These are phyloP conservation scores for Nyctibius bracteatus DNA, from an alignment of 2,113 vertebrate species.

Conservation along the genomic window DNA sequence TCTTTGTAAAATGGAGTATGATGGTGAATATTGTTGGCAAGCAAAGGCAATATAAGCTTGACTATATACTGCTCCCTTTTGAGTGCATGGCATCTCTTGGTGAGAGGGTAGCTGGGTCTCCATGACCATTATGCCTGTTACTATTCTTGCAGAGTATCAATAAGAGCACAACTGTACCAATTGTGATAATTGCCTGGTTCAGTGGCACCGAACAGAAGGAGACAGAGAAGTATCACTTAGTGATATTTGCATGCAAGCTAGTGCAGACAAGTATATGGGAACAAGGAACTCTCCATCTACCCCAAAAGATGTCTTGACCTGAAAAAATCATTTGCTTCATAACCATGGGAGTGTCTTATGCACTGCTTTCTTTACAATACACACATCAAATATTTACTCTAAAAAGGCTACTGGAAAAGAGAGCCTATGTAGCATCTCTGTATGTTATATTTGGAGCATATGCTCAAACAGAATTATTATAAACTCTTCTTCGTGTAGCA, in stretches of 20 bases:
- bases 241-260: not conserved
- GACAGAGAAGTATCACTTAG: not conserved
- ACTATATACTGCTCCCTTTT: not conserved
- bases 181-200: not conserved
- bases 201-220: not conserved
- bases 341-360: not conserved
- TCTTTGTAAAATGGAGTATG: not conserved
- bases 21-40: not conserved
- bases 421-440: not conserved
- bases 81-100: not conserved
- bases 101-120: not conserved
- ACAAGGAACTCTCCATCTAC: not conserved
- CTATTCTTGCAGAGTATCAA: not conserved
- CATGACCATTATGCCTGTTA: not conserved
- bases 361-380: not conserved
- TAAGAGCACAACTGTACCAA: not conserved
- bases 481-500: conserved; percentile 9
- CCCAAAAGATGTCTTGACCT: not conserved
- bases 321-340: not conserved
- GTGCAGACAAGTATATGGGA: not conserved
- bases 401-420: not conserved
- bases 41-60: not conserved
- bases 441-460: conserved; percentile 1
- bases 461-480: not conserved
- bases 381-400: not conserved